Conservation (phyloP, 2,888 invertebrate species). For the Xestia rhomboidea region DNA sequence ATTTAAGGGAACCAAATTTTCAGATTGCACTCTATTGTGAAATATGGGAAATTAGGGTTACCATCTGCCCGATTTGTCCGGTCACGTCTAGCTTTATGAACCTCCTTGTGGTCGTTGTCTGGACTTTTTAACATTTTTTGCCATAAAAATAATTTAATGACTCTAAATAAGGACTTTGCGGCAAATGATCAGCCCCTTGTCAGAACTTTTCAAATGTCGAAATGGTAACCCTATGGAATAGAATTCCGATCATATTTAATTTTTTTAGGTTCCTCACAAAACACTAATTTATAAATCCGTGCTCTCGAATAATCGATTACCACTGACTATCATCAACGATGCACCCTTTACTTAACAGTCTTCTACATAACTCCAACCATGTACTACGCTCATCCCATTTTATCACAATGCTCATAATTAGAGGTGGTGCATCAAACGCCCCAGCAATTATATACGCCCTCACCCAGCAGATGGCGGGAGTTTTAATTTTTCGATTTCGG, state of each 20-base stretch:
- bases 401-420: conserved; percentile 74
- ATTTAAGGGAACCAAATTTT: too few species aligned
- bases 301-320: neutral
- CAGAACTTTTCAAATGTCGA: neutral
- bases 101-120: neutral
- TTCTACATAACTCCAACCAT: conserved; percentile 7
- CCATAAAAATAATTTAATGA: neutral
- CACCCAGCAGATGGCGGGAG: conserved; percentile 87
- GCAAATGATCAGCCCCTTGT: neutral
- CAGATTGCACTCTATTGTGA: neutral
- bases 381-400: conserved; percentile 51
- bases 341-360: conserved; percentile 5
- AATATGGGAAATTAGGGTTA: neutral
- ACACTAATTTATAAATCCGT: neutral
- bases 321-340: conserved; percentile 3
- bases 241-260: neutral
- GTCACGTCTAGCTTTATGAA: neutral
- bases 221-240: neutral
- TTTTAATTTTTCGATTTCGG: conserved; percentile 91
- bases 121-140: neutral
- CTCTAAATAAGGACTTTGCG: neutral
- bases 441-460: conserved; percentile 79
- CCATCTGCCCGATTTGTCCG: neutral
- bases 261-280: neutral
- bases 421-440: conserved; percentile 79